Percentiles rank a stretch among this genome's conserved stretches.
phyloP scores from a whole-genome alignment of 2,113 vertebrate species.

The Oreochromis spilurus region DNA sequence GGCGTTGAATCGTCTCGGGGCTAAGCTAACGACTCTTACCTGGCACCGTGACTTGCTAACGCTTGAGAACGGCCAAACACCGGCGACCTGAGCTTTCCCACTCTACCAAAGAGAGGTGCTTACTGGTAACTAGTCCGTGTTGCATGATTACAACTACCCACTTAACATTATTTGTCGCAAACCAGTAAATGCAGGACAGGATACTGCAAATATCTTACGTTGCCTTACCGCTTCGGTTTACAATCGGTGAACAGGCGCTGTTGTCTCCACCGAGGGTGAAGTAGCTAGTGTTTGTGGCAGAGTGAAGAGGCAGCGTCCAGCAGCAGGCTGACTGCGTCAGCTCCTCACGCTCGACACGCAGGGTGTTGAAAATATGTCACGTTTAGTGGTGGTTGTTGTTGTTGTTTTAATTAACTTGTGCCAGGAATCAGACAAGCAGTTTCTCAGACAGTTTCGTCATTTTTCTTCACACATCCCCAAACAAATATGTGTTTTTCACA shows the following conservation, averaged over 20 bases:
- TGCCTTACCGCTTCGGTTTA: constrained; percentile 55
- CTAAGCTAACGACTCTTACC: constrained; percentile 56
- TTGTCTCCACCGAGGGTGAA: constrained; percentile 20
- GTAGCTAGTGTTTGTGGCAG: constrained; percentile 18
- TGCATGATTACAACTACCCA: not conserved
- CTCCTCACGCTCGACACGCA: constrained; percentile 20
- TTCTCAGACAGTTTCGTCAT: not conserved
- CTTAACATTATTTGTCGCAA: not conserved
- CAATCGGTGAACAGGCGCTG: constrained; percentile 33
- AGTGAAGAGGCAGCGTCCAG: constrained; percentile 3
- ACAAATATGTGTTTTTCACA: not conserved
- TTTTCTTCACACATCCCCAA: not conserved
- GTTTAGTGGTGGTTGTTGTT: not conserved
- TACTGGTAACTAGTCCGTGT: constrained; percentile 9
- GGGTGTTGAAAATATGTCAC: constrained; percentile 28
- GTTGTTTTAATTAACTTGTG: not conserved
- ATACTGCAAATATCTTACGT: not conserved
- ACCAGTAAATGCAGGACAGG: not conserved
- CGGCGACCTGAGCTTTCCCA: constrained; percentile 44
- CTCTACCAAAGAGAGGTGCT: not conserved
- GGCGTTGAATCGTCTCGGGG: not conserved
- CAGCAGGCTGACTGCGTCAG: constrained; percentile 30
- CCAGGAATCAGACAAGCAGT: not conserved
- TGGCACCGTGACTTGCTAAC: constrained; percentile 28
- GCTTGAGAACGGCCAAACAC: constrained; percentile 31